Percentiles rank a stretch among this genome's conserved stretches.
Conservation (phyloP, 2,797 vertebrate species). For the Neosilurus mollespiculum region DNA sequence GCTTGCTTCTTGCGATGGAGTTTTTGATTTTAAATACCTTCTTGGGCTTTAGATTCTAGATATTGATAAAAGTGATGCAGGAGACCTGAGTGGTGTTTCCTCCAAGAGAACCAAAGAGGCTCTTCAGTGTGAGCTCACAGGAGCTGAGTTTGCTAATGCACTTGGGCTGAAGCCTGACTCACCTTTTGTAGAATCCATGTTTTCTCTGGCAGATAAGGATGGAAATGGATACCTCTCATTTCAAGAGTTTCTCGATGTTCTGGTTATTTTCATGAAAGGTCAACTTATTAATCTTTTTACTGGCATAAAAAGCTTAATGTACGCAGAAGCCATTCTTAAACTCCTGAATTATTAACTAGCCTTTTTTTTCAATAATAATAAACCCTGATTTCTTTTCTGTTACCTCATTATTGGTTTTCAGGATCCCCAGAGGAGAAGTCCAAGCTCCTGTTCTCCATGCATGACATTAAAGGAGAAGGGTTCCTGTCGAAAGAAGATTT, state of each 20-base stretch:
- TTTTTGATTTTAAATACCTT: constrained; percentile 3
- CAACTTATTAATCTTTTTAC: constrained; percentile 4
- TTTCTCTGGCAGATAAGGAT: constrained; percentile 92
- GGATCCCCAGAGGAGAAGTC: constrained; percentile 92
- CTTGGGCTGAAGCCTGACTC: constrained; percentile 88
- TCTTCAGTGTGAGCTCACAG: constrained; percentile 87
- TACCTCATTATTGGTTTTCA: constrained; percentile 54
- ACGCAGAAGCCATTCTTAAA: neutral
- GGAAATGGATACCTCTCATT: constrained; percentile 95
- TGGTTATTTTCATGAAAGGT: constrained; percentile 92
- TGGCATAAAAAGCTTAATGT: neutral
- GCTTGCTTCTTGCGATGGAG: neutral
- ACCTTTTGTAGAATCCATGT: constrained; percentile 94
- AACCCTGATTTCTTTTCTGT: neutral
- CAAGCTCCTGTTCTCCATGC: constrained; percentile 89
- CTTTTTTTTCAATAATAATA: neutral
- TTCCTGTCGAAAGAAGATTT: constrained; percentile 90
- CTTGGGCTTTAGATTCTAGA: constrained; percentile 80
- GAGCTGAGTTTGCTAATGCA: constrained; percentile 86
- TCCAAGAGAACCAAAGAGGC: constrained; percentile 79
- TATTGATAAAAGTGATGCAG: constrained; percentile 80
- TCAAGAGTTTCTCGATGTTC: constrained; percentile 92
- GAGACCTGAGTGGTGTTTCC: constrained; percentile 75
- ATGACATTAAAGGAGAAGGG: constrained; percentile 85
- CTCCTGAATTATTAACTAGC: no score